phyloP scores from a whole-genome alignment of 1,140 invertebrate genomes.

The Palaemon carinicauda region DNA sequence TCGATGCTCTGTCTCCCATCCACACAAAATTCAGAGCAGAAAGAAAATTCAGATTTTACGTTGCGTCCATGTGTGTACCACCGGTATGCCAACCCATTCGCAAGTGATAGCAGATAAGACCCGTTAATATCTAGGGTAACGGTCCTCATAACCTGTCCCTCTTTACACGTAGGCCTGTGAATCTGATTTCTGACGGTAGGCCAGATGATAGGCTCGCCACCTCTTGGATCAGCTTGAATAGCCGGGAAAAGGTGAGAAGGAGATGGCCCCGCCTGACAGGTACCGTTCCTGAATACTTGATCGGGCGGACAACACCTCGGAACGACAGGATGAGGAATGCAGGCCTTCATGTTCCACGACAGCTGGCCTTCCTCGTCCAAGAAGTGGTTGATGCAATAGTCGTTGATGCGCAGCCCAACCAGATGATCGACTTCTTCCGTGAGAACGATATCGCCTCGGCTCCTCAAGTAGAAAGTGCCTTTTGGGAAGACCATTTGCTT shows the following conservation, averaged over 20 bases:
- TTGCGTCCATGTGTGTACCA: background rate
- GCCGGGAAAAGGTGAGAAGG: background rate
- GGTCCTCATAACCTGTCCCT: background rate
- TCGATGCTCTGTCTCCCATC: background rate
- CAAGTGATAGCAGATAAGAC: background rate
- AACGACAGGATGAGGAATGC: conserved; percentile 2
- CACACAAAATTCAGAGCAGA: conserved; percentile 7
- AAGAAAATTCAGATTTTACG: background rate
- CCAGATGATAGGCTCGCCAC: background rate
- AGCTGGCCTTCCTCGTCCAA: background rate
- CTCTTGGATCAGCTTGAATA: background rate
- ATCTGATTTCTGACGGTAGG: conserved; percentile 29
- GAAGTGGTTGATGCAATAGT: conserved; percentile 1
- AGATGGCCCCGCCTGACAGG: background rate
- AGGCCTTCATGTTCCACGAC: conserved; percentile 11
- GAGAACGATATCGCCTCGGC: conserved; percentile 11
- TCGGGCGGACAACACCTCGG: conserved; percentile 24
- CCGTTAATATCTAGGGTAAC: background rate
- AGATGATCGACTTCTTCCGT: background rate
- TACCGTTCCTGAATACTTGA: background rate
- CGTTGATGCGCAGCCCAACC: conserved; percentile 1
- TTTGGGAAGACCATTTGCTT: background rate
- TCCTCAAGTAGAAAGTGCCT: conserved; percentile 1
- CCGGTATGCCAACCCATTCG: background rate
- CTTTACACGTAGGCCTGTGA: background rate